Base-by-base conservation (phyloP, 2,113 vertebrate species). In the Leptocoma aspasia region DNA sequence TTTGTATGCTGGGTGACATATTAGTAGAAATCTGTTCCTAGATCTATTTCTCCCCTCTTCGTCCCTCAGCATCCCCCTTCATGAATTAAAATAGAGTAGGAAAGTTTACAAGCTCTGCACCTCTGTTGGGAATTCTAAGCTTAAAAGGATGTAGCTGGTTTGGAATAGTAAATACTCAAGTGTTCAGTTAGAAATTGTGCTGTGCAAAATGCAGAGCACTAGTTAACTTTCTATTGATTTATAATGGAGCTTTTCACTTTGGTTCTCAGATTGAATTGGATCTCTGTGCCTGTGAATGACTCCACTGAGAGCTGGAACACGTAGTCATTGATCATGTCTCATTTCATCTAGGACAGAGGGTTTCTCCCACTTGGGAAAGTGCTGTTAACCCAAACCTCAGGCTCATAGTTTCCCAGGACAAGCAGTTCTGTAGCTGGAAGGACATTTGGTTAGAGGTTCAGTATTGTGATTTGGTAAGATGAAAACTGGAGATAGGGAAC, bases 161-260 rank as follows among this genome's bases (percentile, higher is more conserved):
- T 90, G 65, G 53, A 94, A 94, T 72, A 65, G 52, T 78, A 95
- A 94, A 92, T 94, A 76, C 44, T 87, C 49, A 65, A 82, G 16
- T 28, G 57, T 49, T 91, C 70, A 54, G 60, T 81, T 80, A 73
- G 70, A 94, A 94, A 80, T 57, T 45, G 53, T 9, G 6, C 31
- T 53, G 31, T 61, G 57, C 20, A 50, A 92, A 89, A 85, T 84
- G 35, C 59, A 73, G 50, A 87, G 70, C 42, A 45, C 44, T 79
- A 82, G 57, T 95, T 92, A 87, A 89, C 47, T 66, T 90, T 84
- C 84, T 61, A 76, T 69, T 69, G 89, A 95, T 89, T 95, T 89
- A 94, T 97, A 96, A 87, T 87, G 70, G 44, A 92, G 45, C 23
- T 86, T 96, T 92, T 86, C 71, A 85, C 35, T 90, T 94, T 87